phyloP scores from a whole-genome alignment of 1,140 invertebrate genomes.

The Drosophila arizonae region DNA sequence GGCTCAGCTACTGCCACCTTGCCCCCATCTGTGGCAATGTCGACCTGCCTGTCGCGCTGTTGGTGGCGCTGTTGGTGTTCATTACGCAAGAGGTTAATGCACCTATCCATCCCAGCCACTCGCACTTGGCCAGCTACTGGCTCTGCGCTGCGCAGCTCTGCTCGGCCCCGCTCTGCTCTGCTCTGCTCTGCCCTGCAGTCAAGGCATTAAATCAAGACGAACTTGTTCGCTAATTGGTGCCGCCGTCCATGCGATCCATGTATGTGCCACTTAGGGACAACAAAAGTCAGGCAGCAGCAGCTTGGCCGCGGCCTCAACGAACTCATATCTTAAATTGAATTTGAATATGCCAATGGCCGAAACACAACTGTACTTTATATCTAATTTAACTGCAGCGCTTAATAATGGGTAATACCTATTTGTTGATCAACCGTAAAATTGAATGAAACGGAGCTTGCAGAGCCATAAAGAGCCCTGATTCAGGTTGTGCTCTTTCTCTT shows the following conservation, averaged over 20 bases:
- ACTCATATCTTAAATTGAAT: constrained; percentile 22
- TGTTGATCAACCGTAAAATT: no score
- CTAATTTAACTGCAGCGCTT: background rate
- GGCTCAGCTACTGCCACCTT: constrained; percentile 8
- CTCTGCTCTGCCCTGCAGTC: constrained; percentile 44
- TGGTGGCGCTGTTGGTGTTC: constrained; percentile 79
- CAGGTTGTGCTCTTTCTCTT: no score
- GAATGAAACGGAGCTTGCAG: no score
- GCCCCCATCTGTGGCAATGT: constrained; percentile 29
- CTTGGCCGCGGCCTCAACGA: background rate
- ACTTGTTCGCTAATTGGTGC: constrained; percentile 61
- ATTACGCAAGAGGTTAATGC: constrained; percentile 80
- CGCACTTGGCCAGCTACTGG: background rate
- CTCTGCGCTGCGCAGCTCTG: constrained; percentile 23
- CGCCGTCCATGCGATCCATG: constrained; percentile 45
- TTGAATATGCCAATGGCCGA: background rate
- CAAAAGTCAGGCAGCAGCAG: constrained; percentile 15
- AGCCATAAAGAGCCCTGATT: no score
- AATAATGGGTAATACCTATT: background rate
- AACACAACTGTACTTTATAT: constrained; percentile 5
- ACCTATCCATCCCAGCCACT: constrained; percentile 43
- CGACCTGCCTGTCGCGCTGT: constrained; percentile 57
- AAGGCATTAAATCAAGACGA: constrained; percentile 59
- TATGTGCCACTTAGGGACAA: constrained; percentile 41
- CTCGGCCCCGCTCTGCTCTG: constrained; percentile 9